A percentile compares a stretch with the other conserved stretches of the same genome.
Evolutionary conservation across 2,113 vertebrate genomes (phyloP).

Genomic region (Tichodroma muraria): DNA sequence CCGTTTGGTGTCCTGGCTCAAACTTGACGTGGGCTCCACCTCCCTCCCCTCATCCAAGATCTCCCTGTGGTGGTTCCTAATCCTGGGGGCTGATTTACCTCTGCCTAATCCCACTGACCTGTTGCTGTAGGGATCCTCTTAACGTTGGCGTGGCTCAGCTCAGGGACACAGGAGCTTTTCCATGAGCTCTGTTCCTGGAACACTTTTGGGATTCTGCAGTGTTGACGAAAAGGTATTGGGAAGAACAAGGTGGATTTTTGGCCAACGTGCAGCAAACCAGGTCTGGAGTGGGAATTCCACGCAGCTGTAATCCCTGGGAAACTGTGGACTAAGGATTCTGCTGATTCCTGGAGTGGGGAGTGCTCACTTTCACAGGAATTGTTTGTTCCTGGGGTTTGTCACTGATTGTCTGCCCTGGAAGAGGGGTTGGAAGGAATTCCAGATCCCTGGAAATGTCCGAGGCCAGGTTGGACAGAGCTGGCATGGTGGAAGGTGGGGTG

Average conservation of each 20-base stretch:
- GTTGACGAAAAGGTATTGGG: background rate
- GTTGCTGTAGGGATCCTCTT: background rate
- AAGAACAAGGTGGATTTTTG: background rate
- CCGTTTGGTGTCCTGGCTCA: background rate
- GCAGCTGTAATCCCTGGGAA: background rate
- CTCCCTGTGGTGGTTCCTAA: background rate
- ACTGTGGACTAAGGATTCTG: fast-evolving
- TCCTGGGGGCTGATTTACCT: background rate
- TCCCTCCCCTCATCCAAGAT: background rate
- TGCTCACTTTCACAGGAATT: background rate
- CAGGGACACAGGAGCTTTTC: background rate
- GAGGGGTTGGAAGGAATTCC: background rate
- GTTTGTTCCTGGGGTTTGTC: background rate
- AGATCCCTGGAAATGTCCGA: background rate
- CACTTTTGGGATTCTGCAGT: background rate
- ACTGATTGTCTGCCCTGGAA: background rate
- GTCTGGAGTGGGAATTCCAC: background rate
- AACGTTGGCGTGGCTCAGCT: fast-evolving
- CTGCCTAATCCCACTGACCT: background rate
- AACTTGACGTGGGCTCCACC: too few relatives aligned
- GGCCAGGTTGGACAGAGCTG: background rate
- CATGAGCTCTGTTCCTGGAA: background rate
- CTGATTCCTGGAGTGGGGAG: background rate
- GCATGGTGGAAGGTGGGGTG: background rate
- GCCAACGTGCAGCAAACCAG: background rate